phyloP scores from a whole-genome alignment of 30 jellyfish, hydroid and myxozoan species.

The Pelagia noctiluca region DNA sequence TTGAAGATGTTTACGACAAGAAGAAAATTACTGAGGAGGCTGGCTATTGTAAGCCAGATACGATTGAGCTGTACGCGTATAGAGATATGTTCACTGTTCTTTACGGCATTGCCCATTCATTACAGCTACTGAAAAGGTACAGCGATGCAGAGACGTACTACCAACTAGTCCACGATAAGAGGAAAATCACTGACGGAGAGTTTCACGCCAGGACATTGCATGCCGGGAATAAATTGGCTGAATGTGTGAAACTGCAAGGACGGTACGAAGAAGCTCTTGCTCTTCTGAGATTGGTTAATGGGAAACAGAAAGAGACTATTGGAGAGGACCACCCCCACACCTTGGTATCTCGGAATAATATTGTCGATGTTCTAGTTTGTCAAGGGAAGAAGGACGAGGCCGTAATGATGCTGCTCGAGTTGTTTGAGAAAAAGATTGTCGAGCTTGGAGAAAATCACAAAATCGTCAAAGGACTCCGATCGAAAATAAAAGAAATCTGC shows the following conservation, averaged over 20 bases:
- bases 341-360: slow-evolving; percentile 5
- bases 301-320: slow-evolving; percentile 18
- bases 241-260: slow-evolving; percentile 7
- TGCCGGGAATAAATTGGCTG: slow-evolving; percentile 61
- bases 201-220: slow-evolving; percentile 53
- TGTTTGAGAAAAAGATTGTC: slow-evolving; percentile 6
- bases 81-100: slow-evolving; percentile 43
- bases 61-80: slow-evolving; percentile 32
- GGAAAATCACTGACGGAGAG: slow-evolving; percentile 45
- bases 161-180: slow-evolving; percentile 25
- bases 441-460: slow-evolving; percentile 30
- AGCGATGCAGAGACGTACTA: slow-evolving; percentile 47
- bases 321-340: slow-evolving; percentile 56
- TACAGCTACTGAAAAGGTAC: slow-evolving; percentile 35
- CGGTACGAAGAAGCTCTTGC: slow-evolving; percentile 8
- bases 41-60: too few relatives aligned
- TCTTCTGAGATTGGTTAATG: slow-evolving; percentile 18
- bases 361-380: not conserved
- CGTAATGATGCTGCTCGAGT: not conserved
- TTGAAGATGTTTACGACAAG: slow-evolving; percentile 41
- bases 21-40: not conserved
- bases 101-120: slow-evolving; percentile 63
- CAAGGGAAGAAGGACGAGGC: slow-evolving; percentile 34
- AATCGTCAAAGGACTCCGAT: not conserved
- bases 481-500: too few relatives aligned